Base-by-base conservation (phyloP, 2,797 vertebrate species). In the Sebastes vulpes region DNA sequence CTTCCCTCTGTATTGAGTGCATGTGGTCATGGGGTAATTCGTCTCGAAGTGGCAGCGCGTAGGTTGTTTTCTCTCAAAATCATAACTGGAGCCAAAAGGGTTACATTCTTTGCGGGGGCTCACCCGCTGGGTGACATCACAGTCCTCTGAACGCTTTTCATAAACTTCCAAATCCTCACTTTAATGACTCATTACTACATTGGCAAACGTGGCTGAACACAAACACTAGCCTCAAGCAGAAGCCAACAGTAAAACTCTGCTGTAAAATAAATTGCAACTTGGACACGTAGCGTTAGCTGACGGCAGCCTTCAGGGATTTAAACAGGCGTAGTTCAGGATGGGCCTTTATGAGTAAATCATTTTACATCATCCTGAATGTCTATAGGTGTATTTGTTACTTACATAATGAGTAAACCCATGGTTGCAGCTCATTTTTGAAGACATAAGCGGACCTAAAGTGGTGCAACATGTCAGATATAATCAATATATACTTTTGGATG, bases 11-110 rank as follows among this genome's bases (percentile, higher is more conserved):
- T 58, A 82, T 46, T 23, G 64, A 76, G 65, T 20, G 6, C 75
- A 79, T 63, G 64, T 72, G 80, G 73, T 72, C 59, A 57, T 23
- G 6, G 52, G 21, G 65, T 53, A 50, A 85, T 8, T n/a, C 28
- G 8, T 67, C 28, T 35, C 21, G 8, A 81, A 82, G 79, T 60
- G 56, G 54, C 64, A 76, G 25, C 5, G 42, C 52, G 10, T 28
- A 53, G 53, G 31, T 76, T 59, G 71, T 73, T 83, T 82, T 81
- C 66, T 75, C 75, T 72, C 26, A 68, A 59, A 66, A 66, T 83
- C 64, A 26, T 11, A 29, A 46, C 32, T 32, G 42, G 32, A 89
- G 83, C 56, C 79, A 88, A 89, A 72, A 66, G 2, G 29, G 91
- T 87, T 77, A 81, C 71, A 83, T 81, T 79, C 69, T 66, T 65